Conservation (phyloP, 2,888 invertebrate species). For the Nineta flava region DNA sequence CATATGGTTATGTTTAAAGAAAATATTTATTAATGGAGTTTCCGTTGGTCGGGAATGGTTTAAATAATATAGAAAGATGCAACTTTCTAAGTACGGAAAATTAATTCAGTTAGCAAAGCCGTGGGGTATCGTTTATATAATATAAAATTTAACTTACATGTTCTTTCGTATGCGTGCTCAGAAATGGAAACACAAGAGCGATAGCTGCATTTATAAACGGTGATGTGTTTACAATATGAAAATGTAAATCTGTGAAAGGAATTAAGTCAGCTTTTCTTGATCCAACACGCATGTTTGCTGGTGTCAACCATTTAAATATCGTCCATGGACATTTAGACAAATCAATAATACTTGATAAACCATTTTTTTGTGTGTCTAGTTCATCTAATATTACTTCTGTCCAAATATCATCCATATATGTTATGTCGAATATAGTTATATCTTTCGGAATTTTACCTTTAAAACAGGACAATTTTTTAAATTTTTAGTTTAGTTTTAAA, state of each 20-base stretch:
- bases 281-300: constrained; percentile 17
- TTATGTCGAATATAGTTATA: constrained; percentile 19
- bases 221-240: constrained; percentile 23
- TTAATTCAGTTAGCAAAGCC: not conserved
- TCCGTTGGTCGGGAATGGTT: too few species aligned
- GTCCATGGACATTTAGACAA: constrained; percentile 19
- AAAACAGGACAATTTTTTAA: constrained; percentile 7
- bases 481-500: not conserved
- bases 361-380: constrained; percentile 20
- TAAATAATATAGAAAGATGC: too few species aligned
- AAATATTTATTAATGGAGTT: too few species aligned
- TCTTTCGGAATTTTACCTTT: constrained; percentile 18
- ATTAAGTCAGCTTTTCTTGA: constrained; percentile 17
- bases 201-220: constrained; percentile 18
- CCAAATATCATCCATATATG: constrained; percentile 24
- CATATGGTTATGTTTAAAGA: too few species aligned
- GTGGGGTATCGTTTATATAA: not conserved
- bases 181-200: constrained; percentile 23
- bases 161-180: constrained; percentile 18
- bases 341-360: constrained; percentile 24
- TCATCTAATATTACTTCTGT: constrained; percentile 23
- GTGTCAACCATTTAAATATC: constrained; percentile 22
- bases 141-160: constrained; percentile 11
- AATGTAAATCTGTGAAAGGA: constrained; percentile 20
- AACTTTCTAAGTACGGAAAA: too few species aligned